phyloP scores from a whole-genome alignment of 2,797 vertebrate species.

The Naso thynnoides region DNA sequence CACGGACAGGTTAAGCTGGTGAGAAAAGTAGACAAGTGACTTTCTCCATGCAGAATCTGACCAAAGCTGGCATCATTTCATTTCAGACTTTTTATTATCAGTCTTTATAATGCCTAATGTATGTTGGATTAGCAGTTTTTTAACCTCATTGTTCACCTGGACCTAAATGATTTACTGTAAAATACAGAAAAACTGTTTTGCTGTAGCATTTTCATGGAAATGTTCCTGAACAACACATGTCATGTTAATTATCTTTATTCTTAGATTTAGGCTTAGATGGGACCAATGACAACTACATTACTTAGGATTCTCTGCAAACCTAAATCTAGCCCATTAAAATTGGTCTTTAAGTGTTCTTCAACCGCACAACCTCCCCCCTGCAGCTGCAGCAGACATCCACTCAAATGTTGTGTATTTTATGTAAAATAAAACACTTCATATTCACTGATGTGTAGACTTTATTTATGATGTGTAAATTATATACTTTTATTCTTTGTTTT shows the following conservation, averaged over 20 bases:
- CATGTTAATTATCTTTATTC: not conserved
- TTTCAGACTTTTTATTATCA: constrained; percentile 14
- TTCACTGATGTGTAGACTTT: constrained; percentile 70
- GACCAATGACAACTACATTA: constrained; percentile 15
- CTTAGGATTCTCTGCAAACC: constrained; percentile 11
- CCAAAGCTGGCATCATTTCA: constrained; percentile 39
- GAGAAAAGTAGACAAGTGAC: constrained; percentile 12
- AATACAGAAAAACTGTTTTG: not conserved
- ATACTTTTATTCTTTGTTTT: constrained; percentile 70
- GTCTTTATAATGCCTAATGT: constrained; percentile 11
- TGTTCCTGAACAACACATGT: not conserved
- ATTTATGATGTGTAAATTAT: constrained; percentile 84
- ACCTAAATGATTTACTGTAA: not conserved
- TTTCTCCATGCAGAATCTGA: constrained; percentile 53
- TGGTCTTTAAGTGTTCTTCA: constrained; percentile 16
- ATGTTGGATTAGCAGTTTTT: not conserved
- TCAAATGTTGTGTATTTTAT: constrained; percentile 66
- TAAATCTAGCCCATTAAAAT: not conserved
- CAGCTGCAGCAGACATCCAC: constrained; percentile 41
- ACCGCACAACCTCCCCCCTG: constrained; percentile 14
- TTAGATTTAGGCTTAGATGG: constrained; percentile 2
- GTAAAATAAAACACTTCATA: constrained; percentile 71
- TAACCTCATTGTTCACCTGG: constrained; percentile 8
- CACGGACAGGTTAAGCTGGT: constrained; percentile 15
- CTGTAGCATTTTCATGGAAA: not conserved